Evolutionary conservation across 2,888 invertebrate genomes (phyloP), one percentile per base, ranked within the genome.

Genomic region (Xestia ashworthii): DNA sequence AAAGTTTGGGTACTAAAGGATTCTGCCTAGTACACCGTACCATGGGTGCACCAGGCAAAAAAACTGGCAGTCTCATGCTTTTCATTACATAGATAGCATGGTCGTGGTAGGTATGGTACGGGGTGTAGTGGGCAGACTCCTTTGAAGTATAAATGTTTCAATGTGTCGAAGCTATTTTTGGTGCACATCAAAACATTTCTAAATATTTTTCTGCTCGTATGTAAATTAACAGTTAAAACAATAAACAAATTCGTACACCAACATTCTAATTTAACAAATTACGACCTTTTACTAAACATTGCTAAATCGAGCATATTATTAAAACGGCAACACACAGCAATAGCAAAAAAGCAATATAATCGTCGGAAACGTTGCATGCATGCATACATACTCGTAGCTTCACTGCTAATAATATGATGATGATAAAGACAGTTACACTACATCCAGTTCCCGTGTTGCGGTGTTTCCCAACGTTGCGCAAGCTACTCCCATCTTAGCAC

Each of bases 391-490:
- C n/a, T n/a, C n/a, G n/a, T n/a, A 88, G 87, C 84, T 85, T 32
- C 58, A 74, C 82, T 81, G 88, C 89, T 88, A 87, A 86, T 88
- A 87, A 86, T 87, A 87, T 86, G 87, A 89, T 86, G 88, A 90
- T 87, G 89, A 91, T 90, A 91, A 89, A 91, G 91, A 93, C 91
- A 91, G 90, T 89, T 90, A 89, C 88, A 88, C 78, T 89, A 87
- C 89, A 88, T 89, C 89, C 86, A 91, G 93, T 93, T 93, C 93
- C 93, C 91, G 92, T 91, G 87, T 92, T 90, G 89, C 89, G 86
- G 85, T 75, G 89, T 91, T 92, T 92, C 90, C 91, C 91, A 91
- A 87, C 89, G 87, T 93, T 94, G 92, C 93, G 92, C 91, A 93
- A 93, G 87, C 85, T 79, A 67, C 74, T 78, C 87, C 87, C 87